Evolutionary conservation across 2,797 vertebrate genomes (phyloP), one percentile per base, ranked within the genome.

Genomic region (Adelosebastes latens): DNA sequence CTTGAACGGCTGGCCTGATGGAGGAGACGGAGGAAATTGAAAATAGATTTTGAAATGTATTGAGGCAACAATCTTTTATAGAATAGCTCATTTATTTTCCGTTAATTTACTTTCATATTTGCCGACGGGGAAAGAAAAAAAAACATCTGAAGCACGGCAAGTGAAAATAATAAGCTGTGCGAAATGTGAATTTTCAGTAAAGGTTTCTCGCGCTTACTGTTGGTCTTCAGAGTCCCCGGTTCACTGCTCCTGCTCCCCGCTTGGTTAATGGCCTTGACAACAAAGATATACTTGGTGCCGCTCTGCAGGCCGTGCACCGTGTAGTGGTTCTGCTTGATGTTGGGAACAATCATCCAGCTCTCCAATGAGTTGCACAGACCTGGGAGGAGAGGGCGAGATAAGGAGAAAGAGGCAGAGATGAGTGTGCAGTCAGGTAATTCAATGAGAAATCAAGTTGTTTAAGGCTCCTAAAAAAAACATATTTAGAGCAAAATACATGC

Each of bases 271-370:
- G 99, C 98, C 93, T 99, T 99, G 84, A 99, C 98, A 10, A 99
- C 94, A 92, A 99, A 99, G 94, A 99, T 98, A 89, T 99, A 99
- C 93, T 97, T 98, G 60, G 99, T 99, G 87, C 99, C 99, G 5
- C 98, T 99, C 94, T 99, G 99, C 55, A 99, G 94, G 52, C 99
- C 99, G 0, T 99, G 99, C 72, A 99, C 99, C 0, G 98, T 99
- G 94, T 99, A 99, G 94, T 99, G 98, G 93, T 99, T 99, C 94
- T 99, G 99, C 90, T 99, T 99, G 91, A 99, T 99, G 94, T 99
- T 99, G 67, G 99, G 99, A 87, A 99, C 99, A 86, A 99, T 99
- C 98, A 99, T 99, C 99, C 99, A 99, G 95, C 98, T 99, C 91
- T 99, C 99, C 87, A 94, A 42, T 1, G 94, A 95, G 88, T 94